Conservation (phyloP, 2,888 invertebrate genomes). For the Ecdyonurus torrentis region DNA sequence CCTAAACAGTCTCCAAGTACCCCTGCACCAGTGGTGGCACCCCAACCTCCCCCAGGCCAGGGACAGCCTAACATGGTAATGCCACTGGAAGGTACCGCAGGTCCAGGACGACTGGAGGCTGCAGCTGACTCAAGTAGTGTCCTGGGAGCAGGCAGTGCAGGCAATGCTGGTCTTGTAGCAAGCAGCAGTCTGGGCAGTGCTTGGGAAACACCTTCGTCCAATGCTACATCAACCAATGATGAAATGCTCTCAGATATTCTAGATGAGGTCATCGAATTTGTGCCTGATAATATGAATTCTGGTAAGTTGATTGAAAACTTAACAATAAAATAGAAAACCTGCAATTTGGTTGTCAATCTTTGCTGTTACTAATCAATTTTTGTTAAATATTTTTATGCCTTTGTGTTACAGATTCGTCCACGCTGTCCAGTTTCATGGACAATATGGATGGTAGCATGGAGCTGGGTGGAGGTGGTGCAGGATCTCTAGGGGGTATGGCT, state of each 20-base stretch:
- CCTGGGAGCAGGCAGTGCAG: background rate
- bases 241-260: conserved; percentile 53
- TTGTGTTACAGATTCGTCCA: background rate
- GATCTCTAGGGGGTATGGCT: background rate
- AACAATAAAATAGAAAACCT: too few species aligned
- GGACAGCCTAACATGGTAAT: conserved; percentile 21
- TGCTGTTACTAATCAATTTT: too few species aligned
- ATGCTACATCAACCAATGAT: background rate
- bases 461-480: background rate
- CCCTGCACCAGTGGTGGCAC: conserved; percentile 22
- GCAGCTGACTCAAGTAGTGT: background rate
- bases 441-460: background rate
- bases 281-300: conserved; percentile 40
- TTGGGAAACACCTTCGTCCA: background rate
- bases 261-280: conserved; percentile 70
- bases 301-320: conserved; percentile 7
- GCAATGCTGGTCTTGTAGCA: background rate
- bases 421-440: background rate
- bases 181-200: background rate
- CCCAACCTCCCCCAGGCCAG: conserved; percentile 26
- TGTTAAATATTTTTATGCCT: too few species aligned
- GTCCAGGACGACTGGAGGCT: conserved; percentile 22
- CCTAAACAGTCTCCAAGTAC: conserved; percentile 18
- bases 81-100: conserved; percentile 23
- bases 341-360: too few species aligned